phyloP scores from a whole-genome alignment of 2,888 invertebrate species.

The Drosophila mettleri region DNA sequence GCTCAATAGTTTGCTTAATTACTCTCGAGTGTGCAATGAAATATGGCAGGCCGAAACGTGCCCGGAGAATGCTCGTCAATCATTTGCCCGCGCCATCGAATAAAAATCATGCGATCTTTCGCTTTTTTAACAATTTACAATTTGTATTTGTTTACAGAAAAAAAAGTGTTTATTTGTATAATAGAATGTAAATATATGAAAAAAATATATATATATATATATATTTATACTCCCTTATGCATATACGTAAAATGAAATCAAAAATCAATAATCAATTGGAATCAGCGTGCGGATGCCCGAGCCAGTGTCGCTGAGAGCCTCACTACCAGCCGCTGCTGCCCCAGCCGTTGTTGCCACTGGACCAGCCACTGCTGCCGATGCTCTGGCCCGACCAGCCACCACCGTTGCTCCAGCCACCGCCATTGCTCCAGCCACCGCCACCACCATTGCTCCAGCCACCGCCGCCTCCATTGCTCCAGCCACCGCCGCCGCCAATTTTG shows the following conservation, averaged over 20 bases:
- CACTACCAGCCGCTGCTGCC: constrained; percentile 56
- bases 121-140: constrained; percentile 38
- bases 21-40: constrained; percentile 32
- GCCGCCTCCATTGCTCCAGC: constrained; percentile 6
- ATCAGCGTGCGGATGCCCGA: constrained; percentile 8
- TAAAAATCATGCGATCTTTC: constrained; percentile 33
- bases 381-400: constrained; percentile 40
- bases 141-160: constrained; percentile 38
- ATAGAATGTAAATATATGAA: constrained; percentile 5
- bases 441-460: constrained; percentile 36
- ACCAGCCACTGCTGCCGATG: constrained; percentile 42
- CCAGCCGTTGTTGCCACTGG: constrained; percentile 28
- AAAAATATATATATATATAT: too few relatives aligned
- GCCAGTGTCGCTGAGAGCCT: constrained; percentile 17
- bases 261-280: constrained; percentile 30
- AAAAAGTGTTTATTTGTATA: constrained; percentile 7
- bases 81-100: constrained; percentile 13
- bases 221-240: constrained; percentile 15
- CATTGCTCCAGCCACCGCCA: constrained; percentile 32
- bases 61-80: constrained; percentile 37
- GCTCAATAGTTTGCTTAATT: constrained; percentile 32
- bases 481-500: constrained; percentile 36
- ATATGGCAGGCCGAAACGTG: constrained; percentile 36
- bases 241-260: constrained; percentile 23
- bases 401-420: constrained; percentile 1